Conservation (phyloP, 2,797 vertebrate genomes). For the Anomalospiza imberbis region DNA sequence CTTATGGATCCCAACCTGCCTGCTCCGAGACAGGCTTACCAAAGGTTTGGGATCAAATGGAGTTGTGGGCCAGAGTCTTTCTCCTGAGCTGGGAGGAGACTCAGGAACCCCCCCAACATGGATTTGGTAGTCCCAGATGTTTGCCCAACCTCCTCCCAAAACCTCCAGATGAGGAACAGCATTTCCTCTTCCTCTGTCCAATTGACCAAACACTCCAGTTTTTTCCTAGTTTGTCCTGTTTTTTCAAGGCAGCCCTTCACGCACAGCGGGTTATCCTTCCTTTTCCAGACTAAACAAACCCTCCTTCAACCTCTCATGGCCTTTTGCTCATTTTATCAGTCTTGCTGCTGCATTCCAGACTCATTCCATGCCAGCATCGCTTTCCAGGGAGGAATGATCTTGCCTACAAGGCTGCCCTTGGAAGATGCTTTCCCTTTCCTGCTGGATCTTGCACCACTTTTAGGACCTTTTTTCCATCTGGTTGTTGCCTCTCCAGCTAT, state of each 20-base stretch:
- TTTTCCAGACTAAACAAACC: conserved; percentile 27
- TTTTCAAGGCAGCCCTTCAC: background rate
- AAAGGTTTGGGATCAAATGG: fast-evolving
- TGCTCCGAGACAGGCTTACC: background rate
- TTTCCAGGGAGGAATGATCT: background rate
- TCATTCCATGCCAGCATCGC: background rate
- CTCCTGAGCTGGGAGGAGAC: background rate
- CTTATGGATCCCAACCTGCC: background rate
- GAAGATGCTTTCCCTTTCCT: background rate
- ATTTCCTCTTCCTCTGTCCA: fast-evolving
- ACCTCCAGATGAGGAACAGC: background rate
- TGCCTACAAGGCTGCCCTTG: background rate
- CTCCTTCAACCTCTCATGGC: background rate
- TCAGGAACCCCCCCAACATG: fast-evolving
- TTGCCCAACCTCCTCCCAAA: background rate
- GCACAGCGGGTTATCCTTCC: background rate
- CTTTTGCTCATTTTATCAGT: background rate
- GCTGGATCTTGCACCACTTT: background rate
- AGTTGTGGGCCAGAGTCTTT: background rate
- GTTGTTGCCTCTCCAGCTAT: background rate
- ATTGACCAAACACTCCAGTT: fast-evolving
- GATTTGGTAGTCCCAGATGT: background rate
- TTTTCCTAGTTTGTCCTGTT: background rate
- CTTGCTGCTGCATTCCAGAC: fast-evolving
- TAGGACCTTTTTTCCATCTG: background rate